Evolutionary conservation across 1,140 invertebrate species (phyloP).

Genomic region (Drosophila repletoides): DNA sequence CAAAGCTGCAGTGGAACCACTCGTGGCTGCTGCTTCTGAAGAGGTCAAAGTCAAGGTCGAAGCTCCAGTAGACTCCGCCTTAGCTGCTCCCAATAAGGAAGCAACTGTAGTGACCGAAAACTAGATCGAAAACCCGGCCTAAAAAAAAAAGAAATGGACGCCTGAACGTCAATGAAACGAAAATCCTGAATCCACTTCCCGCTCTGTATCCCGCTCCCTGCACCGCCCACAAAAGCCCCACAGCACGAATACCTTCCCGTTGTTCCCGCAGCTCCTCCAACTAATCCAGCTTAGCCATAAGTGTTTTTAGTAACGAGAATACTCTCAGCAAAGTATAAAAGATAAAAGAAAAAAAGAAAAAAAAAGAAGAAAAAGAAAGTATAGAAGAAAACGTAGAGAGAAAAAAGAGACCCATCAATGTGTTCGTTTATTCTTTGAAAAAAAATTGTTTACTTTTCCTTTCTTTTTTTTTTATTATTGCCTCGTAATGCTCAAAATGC

Average conservation of each 20-base stretch:
- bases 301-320: constrained; percentile 51
- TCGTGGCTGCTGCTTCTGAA: constrained; percentile 4
- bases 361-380: constrained; percentile 24
- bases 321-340: constrained; percentile 22
- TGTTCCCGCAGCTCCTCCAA: constrained; percentile 16
- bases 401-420: constrained; percentile 44
- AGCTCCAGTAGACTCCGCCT: too few relatives aligned
- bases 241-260: constrained; percentile 18
- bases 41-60: constrained; percentile 13
- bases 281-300: constrained; percentile 40
- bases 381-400: constrained; percentile 7
- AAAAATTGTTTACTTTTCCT: constrained; percentile 1
- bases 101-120: constrained; percentile 27
- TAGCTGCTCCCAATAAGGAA: too few relatives aligned
- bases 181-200: constrained; percentile 16
- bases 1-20: too few relatives aligned
- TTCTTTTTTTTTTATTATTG: not conserved
- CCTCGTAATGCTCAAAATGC: constrained; percentile 42
- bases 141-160: constrained; percentile 41
- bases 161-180: constrained; percentile 31
- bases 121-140: constrained; percentile 49
- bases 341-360: constrained; percentile 6
- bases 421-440: constrained; percentile 49
- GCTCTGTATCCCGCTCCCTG: constrained; percentile 21
- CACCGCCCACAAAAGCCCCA: constrained; percentile 23